Evolutionary conservation across 2,888 invertebrate species (phyloP).

Genomic region (Phanerotoma sp.): DNA sequence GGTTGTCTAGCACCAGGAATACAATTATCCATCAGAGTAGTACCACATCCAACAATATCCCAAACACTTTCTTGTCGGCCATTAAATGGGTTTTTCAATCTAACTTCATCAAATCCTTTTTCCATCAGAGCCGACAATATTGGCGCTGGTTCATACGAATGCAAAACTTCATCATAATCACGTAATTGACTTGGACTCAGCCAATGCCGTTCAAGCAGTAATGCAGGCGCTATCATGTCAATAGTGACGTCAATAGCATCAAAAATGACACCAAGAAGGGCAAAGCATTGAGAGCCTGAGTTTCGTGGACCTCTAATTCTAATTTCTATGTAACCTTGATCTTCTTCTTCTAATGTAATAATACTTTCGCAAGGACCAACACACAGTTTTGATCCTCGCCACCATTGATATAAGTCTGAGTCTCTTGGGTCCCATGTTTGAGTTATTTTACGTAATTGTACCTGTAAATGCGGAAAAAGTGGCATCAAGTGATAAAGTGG

Average conservation of each 20-base stretch:
- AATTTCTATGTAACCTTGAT: slow-evolving; percentile 64
- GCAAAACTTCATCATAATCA: slow-evolving; percentile 53
- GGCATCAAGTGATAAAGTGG: slow-evolving; percentile 65
- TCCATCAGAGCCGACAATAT: slow-evolving; percentile 50
- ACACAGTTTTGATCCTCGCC: slow-evolving; percentile 70
- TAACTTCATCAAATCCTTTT: slow-evolving; percentile 48
- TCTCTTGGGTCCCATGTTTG: slow-evolving; percentile 61
- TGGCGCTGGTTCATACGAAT: slow-evolving; percentile 52
- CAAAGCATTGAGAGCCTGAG: slow-evolving; percentile 64
- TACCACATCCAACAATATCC: slow-evolving; percentile 53
- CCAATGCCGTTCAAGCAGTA: slow-evolving; percentile 67
- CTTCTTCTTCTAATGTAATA: slow-evolving; percentile 64
- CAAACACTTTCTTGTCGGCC: slow-evolving; percentile 52
- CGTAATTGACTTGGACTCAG: slow-evolving; percentile 65
- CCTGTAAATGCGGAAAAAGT: slow-evolving; percentile 70
- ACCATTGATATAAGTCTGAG: slow-evolving; percentile 73
- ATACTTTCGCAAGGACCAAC: slow-evolving; percentile 69
- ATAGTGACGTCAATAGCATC: slow-evolving; percentile 65
- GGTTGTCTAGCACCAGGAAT: slow-evolving; percentile 51
- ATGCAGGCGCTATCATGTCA: slow-evolving; percentile 67
- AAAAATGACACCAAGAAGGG: slow-evolving; percentile 69
- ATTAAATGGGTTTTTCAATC: slow-evolving; percentile 53
- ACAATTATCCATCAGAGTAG: slow-evolving; percentile 48
- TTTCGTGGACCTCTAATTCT: slow-evolving; percentile 67
- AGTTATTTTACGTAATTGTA: slow-evolving; percentile 62